These are phyloP conservation scores for Onthophagus taurus DNA, from an alignment of 1,140 invertebrate species.

Conservation along the genomic window DNA sequence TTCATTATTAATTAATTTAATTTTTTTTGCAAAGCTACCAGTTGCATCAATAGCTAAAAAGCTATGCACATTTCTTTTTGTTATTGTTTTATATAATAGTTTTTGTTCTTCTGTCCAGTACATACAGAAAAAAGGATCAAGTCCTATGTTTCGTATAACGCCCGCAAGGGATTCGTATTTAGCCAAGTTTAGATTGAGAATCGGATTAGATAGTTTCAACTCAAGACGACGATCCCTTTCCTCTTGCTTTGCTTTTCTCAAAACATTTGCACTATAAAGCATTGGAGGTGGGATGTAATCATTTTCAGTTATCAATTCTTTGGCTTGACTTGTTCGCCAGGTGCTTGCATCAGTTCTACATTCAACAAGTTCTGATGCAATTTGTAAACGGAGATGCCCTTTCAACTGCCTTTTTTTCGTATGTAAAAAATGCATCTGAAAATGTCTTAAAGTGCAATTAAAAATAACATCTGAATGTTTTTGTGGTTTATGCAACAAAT, in stretches of 20 bases:
- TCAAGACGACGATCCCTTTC: too few species aligned
- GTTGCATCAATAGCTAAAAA: neutral
- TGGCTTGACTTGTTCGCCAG: too few species aligned
- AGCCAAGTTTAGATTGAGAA: neutral
- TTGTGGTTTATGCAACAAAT: neutral
- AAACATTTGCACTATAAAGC: too few species aligned
- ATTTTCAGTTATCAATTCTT: too few species aligned
- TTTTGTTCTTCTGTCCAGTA: too few species aligned
- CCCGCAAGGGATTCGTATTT: neutral
- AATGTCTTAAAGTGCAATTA: neutral
- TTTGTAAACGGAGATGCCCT: slow-evolving; percentile 10
- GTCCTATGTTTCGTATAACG: neutral
- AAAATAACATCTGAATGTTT: neutral
- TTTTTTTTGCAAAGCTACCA: neutral
- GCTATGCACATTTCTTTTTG: neutral
- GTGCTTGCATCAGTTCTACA: too few species aligned
- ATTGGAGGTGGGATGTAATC: too few species aligned
- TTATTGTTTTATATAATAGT: neutral
- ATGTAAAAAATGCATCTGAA: neutral
- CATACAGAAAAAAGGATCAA: neutral
- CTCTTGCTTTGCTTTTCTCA: too few species aligned
- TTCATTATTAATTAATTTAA: neutral
- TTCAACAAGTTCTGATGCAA: too few species aligned
- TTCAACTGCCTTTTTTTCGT: too few species aligned
- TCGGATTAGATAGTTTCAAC: neutral